Base-by-base conservation (phyloP, 2,888 invertebrate species). In the Himalopsyche anomala region DNA sequence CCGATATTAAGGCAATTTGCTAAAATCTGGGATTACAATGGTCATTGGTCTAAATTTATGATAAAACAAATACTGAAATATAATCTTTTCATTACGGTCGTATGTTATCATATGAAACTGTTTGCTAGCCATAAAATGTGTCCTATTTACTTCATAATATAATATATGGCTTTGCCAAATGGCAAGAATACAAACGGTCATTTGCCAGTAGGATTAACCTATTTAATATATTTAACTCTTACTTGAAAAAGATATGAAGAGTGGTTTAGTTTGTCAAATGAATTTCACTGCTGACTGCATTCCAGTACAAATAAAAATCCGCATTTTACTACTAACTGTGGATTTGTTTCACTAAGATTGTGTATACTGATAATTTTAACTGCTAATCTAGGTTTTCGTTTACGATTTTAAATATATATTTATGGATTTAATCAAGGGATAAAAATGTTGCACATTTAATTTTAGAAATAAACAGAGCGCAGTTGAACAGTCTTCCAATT, bases 141-240 rank as follows among this genome's bases (percentile, higher is more conserved):
- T 62, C 11, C 62, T 62, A 62, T 62, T 62, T 62, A 62, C 62
- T 19, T 62, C 28, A 62, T 51, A 62, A 19, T 17, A 56, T 56
- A n/a, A 56, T 62, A 62, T 62, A 62, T 62, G 62, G 62, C 19
- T 62, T 19, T 19, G 62, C 62, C 62, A 62, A 62, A 62, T 62
- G 62, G 62, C 62, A 19, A 19, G 19, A 19, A 6, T 9, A 62
- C 62, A 19, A 62, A 19, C 62, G 62, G 19, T 19, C 62, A 6
- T 62, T 62, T 62, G 62, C 62, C 28, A 62, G 62, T 19, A 28
- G 62, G 62, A 62, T 62, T 62, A 19, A 62, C 62, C 62, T 28
- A 62, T 28, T 62, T 62, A 4, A 62, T 62, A 62, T 62, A 62
- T 62, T 62, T 62, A 62, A 62, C 28, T 62, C 19, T 19, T 6